phyloP scores from a whole-genome alignment of 2,888 invertebrate genomes.

The Drosophila nigricruria region DNA sequence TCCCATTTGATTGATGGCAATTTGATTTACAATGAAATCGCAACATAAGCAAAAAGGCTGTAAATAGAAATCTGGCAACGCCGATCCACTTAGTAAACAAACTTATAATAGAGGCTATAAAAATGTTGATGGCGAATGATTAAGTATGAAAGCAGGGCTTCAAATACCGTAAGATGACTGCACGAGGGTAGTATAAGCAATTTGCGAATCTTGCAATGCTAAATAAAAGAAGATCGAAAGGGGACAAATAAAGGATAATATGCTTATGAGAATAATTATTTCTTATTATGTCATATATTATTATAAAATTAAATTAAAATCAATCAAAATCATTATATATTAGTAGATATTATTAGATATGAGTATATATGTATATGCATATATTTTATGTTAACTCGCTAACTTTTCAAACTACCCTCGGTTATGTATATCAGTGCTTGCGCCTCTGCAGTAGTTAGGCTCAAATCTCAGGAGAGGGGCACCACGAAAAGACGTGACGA shows the following conservation, averaged over 20 bases:
- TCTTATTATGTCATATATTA: too few species aligned
- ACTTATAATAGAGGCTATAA: slow-evolving; percentile 4
- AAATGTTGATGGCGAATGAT: not conserved
- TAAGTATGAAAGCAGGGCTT: not conserved
- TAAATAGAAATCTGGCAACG: slow-evolving; percentile 13
- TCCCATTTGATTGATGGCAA: slow-evolving; percentile 57
- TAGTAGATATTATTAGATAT: too few species aligned
- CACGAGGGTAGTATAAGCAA: not conserved
- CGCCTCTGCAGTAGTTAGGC: not conserved
- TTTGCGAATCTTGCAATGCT: fast-evolving
- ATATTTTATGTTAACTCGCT: not conserved
- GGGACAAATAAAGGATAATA: not conserved
- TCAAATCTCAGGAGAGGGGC: not conserved
- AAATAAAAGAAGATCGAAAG: not conserved
- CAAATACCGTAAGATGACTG: not conserved
- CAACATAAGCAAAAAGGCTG: slow-evolving; percentile 9
- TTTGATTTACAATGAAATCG: slow-evolving; percentile 35
- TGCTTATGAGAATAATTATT: not conserved
- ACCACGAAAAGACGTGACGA: slow-evolving; percentile 13
- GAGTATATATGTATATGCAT: not conserved
- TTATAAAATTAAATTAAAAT: too few species aligned
- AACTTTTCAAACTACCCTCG: not conserved
- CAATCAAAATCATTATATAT: too few species aligned
- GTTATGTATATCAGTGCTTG: not conserved
- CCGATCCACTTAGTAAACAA: not conserved